Evolutionary conservation across 2,888 invertebrate species (phyloP), one percentile per base, ranked within the genome.

Genomic region (Rhogogaster chlorosoma): DNA sequence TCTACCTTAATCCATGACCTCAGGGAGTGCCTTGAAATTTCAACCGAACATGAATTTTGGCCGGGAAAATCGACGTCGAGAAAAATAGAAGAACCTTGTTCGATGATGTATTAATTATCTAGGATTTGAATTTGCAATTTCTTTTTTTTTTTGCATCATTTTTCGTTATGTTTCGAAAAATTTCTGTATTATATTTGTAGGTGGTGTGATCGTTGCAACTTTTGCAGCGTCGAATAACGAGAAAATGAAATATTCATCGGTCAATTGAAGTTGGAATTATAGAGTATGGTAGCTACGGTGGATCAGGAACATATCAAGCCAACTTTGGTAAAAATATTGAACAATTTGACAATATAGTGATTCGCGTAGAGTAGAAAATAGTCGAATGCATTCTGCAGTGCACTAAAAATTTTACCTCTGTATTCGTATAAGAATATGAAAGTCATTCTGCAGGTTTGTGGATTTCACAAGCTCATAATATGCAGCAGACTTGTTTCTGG

Each of bases 371-470:
- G 53, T 26, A 53, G 49, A n/a, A 53, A 77, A 77, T 77, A 77
- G 45, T 45, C 32, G 53, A 29, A 49, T 26, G 77, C 49, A 26
- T 53, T 49, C 29, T 53, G 77, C 29, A 77, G 29, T n/a, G 53
- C 53, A 53, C 5, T 49, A 77, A 77, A 77, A 77, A n/a, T 77
- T 77, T 77, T 77, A 77, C 29, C 77, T 53, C 49, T 53, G 2
- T 32, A 77, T 77, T 77, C 32, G 77, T 29, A 77, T 53, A 18
- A 53, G 53, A 77, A 77, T 77, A 29, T 49, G 32, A n/a, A 53
- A 45, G 49, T 10, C 26, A 29, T 15, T 38, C 26, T 7, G 7
- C 12, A 18, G 22, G 36, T 36, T 80, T 80, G 38, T n/a, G 80
- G 22, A 80, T 38, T 61, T 38, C 57, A n/a, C 80, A 12, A 57